These are phyloP conservation scores for Psilopsiagon aymara DNA, from an alignment of 2,113 vertebrate species.

Conservation along the genomic window DNA sequence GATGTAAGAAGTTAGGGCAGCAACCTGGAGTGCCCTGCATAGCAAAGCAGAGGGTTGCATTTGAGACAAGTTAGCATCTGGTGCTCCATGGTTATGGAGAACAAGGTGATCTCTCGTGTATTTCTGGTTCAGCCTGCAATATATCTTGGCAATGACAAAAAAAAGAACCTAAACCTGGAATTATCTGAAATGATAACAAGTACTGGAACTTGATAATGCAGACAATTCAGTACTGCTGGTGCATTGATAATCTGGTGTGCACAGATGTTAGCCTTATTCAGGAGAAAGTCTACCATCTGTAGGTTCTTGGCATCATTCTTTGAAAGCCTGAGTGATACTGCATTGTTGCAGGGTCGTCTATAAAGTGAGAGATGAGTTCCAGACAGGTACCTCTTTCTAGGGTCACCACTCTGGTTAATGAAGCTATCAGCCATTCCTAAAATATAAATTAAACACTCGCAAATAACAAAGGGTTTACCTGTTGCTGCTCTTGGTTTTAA, in stretches of 20 bases:
- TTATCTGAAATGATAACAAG: background rate
- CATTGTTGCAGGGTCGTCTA: background rate
- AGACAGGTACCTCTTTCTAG: background rate
- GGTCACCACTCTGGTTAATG: background rate
- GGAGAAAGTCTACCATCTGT: background rate
- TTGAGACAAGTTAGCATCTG: background rate
- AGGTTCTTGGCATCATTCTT: background rate
- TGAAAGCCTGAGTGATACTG: background rate
- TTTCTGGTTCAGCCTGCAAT: background rate
- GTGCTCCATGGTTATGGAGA: background rate
- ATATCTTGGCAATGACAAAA: background rate
- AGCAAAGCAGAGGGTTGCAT: background rate
- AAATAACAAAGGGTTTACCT: background rate
- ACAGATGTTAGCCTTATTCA: background rate
- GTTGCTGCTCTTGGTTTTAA: constrained; percentile 13
- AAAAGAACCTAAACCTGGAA: background rate
- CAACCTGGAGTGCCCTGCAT: background rate
- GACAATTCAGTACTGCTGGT: background rate
- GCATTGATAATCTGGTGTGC: no score
- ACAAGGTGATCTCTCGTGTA: fast-evolving
- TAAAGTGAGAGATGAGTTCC: background rate
- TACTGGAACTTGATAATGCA: background rate
- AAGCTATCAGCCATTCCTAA: background rate
- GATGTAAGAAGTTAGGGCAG: background rate
- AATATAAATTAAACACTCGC: background rate